Evolutionary conservation across 2,113 vertebrate species (phyloP).

Genomic region (Amblyornis subalaris): DNA sequence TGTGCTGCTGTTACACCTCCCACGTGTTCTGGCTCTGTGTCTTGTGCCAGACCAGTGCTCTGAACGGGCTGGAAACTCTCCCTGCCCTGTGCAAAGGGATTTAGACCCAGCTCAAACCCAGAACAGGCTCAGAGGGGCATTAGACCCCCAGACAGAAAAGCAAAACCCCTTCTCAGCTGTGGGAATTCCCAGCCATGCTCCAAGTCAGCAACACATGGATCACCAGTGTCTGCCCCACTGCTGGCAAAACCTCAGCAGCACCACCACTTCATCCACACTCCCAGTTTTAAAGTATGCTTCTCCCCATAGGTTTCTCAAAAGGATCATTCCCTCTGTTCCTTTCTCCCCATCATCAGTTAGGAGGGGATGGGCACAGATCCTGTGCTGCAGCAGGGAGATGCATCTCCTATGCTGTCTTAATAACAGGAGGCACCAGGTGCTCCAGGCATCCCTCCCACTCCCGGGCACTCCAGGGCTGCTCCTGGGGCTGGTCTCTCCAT

Average conservation of each 20-base stretch:
- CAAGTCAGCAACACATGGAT: accelerated
- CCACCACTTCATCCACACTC: neutral
- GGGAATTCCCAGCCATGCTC: accelerated
- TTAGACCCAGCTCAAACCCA: neutral
- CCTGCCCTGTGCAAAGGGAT: neutral
- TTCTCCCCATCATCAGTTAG: neutral
- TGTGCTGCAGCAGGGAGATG: neutral
- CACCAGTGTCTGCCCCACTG: neutral
- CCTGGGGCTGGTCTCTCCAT: neutral
- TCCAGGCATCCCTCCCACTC: neutral
- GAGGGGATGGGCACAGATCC: neutral
- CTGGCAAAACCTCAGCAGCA: neutral
- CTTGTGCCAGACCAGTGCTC: neutral
- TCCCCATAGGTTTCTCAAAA: neutral
- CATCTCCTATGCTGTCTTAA: neutral
- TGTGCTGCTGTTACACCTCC: accelerated
- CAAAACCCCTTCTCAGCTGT: neutral
- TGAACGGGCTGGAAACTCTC: neutral
- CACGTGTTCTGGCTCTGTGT: accelerated
- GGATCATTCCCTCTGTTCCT: neutral
- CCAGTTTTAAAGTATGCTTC: neutral
- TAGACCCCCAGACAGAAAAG: neutral
- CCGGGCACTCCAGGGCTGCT: neutral
- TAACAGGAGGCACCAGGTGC: neutral
- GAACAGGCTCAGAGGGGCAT: accelerated